Conservation (phyloP, 2,888 invertebrate genomes). For the Thalpophila matura region DNA sequence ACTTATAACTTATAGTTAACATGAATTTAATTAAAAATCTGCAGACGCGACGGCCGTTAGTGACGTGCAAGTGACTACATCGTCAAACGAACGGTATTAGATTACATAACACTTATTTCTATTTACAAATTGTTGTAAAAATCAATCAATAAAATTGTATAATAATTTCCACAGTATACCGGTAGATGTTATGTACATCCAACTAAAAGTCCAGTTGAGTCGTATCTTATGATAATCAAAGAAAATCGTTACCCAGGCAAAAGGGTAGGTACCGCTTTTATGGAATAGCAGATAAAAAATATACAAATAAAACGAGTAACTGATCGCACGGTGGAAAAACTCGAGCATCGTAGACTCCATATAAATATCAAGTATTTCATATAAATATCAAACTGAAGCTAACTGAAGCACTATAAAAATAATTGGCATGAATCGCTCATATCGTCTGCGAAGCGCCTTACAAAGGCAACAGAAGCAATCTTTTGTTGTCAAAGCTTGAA, state of each 20-base stretch:
- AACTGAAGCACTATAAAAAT: constrained; percentile 60
- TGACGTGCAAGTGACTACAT: too few relatives aligned
- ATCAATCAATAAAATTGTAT: neutral
- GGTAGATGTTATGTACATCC: neutral
- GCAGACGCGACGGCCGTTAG: too few relatives aligned
- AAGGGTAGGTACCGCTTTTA: too few relatives aligned
- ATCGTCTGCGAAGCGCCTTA: constrained; percentile 34
- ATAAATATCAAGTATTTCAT: constrained; percentile 27
- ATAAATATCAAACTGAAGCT: constrained; percentile 28
- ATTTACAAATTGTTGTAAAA: too few relatives aligned
- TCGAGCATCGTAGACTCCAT: neutral
- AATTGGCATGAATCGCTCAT: constrained; percentile 66
- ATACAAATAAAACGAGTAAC: neutral
- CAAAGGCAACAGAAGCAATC: constrained; percentile 61
- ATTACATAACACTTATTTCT: too few relatives aligned
- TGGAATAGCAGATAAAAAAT: too few relatives aligned
- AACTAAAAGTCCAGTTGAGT: neutral
- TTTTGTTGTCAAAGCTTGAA: constrained; percentile 62
- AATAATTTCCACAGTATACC: neutral
- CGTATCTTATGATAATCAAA: constrained; percentile 3
- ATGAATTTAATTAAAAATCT: too few relatives aligned
- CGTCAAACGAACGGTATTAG: too few relatives aligned
- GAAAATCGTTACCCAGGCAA: too few relatives aligned
- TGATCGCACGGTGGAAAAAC: constrained; percentile 5
- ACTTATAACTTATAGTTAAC: too few relatives aligned